These are phyloP conservation scores for Aphodius granarius DNA, from an alignment of 2,888 invertebrate genomes.

Conservation along the genomic window DNA sequence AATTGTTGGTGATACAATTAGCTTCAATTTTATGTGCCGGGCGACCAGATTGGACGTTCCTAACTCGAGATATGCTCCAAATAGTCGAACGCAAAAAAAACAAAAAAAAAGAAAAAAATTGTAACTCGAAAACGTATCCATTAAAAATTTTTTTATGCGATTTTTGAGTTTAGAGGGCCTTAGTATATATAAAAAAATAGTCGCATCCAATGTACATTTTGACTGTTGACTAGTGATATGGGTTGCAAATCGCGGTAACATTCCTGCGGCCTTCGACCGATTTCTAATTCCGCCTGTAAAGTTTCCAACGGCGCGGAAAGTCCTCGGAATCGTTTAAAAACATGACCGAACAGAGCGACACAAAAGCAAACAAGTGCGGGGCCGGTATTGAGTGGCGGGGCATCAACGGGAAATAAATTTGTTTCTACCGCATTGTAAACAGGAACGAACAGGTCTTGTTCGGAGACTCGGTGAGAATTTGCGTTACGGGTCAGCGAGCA, in stretches of 20 bases:
- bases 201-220: no score
- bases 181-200: no score
- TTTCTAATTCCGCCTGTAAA: background rate
- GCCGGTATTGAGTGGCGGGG: background rate
- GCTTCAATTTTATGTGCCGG: no score
- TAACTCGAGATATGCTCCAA: no score
- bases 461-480: background rate
- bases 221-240: background rate
- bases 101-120: no score
- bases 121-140: no score
- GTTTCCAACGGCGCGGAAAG: background rate
- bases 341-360: background rate
- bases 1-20: no score
- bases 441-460: slow-evolving; percentile 3
- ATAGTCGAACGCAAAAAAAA: no score
- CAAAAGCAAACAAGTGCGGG: background rate
- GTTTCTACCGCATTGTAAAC: slow-evolving; percentile 12
- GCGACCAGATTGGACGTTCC: no score
- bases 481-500: slow-evolving; percentile 6
- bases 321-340: background rate
- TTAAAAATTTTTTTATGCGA: no score
- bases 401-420: slow-evolving; percentile 4
- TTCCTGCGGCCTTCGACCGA: background rate
- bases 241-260: background rate
- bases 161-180: no score